These are phyloP conservation scores for Pogona vitticeps DNA, from an alignment of 2,113 vertebrate genomes.

Conservation along the genomic window DNA sequence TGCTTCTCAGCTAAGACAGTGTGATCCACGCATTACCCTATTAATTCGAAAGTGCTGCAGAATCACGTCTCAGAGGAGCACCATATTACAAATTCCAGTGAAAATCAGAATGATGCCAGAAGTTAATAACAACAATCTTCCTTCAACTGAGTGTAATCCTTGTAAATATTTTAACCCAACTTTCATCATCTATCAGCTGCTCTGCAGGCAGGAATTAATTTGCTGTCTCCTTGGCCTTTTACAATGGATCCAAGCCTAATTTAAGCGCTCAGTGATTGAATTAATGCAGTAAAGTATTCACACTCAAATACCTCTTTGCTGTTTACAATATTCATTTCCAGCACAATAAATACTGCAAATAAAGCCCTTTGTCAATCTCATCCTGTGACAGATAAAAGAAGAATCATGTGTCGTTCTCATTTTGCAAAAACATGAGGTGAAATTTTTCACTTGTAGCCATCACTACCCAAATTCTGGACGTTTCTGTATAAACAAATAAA, in stretches of 20 bases:
- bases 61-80: not conserved
- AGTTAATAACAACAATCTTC: constrained; percentile 1
- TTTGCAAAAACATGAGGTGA: not conserved
- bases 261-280: constrained; percentile 20
- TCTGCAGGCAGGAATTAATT: constrained; percentile 35
- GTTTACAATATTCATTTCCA: constrained; percentile 9
- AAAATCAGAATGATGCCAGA: constrained; percentile 3
- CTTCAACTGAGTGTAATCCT: constrained; percentile 21
- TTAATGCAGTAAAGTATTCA: constrained; percentile 15
- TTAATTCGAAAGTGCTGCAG: constrained; percentile 6
- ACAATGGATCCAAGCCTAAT: constrained; percentile 42
- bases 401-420: not conserved
- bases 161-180: constrained; percentile 26
- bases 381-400: not conserved
- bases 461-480: too few species aligned
- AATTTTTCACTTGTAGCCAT: not conserved
- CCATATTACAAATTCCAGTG: not conserved
- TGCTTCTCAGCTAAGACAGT: not conserved
- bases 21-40: not conserved
- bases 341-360: not conserved
- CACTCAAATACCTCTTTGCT: not conserved
- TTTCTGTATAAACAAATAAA: not conserved
- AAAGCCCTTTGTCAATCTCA: not conserved
- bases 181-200: constrained; percentile 24
- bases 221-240: constrained; percentile 19